A percentile compares a stretch with the other conserved stretches of the same genome.
These are phyloP conservation scores for Spheniscus mendiculus DNA, from an alignment of 2,113 vertebrate genomes.

Conservation along the genomic window DNA sequence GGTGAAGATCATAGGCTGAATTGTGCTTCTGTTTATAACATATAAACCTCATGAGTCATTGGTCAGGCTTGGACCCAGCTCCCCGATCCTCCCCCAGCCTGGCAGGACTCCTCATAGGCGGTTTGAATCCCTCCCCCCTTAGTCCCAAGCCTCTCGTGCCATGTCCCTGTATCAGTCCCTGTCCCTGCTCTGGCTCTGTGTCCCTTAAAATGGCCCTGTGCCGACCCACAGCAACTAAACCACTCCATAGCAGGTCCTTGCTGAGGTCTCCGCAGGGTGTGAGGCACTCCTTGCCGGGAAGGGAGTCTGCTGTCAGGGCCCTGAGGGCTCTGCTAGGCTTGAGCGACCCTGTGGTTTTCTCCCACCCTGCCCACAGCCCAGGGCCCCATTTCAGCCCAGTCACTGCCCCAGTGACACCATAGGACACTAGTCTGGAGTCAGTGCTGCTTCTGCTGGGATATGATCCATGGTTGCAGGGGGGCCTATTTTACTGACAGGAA, in stretches of 20 bases:
- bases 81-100: rapidly evolving
- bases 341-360: not conserved
- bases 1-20: not conserved
- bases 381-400: not conserved
- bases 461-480: not conserved
- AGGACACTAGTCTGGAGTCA: not conserved
- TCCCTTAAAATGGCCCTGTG: not conserved
- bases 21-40: not conserved
- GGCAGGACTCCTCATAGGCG: not conserved
- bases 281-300: not conserved
- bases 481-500: not conserved
- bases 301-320: no score
- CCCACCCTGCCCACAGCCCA: not conserved
- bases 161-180: not conserved
- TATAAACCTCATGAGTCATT: not conserved
- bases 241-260: not conserved
- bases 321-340: not conserved
- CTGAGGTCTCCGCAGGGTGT: rapidly evolving
- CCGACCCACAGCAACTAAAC: not conserved
- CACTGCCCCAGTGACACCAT: not conserved
- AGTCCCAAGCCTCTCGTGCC: not conserved
- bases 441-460: not conserved
- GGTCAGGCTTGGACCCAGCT: not conserved
- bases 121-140: no score
- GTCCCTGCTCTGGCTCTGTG: not conserved